These are phyloP conservation scores for Rotaria magnacalcarata DNA, from an alignment of 2,888 invertebrate species.

Conservation along the genomic window DNA sequence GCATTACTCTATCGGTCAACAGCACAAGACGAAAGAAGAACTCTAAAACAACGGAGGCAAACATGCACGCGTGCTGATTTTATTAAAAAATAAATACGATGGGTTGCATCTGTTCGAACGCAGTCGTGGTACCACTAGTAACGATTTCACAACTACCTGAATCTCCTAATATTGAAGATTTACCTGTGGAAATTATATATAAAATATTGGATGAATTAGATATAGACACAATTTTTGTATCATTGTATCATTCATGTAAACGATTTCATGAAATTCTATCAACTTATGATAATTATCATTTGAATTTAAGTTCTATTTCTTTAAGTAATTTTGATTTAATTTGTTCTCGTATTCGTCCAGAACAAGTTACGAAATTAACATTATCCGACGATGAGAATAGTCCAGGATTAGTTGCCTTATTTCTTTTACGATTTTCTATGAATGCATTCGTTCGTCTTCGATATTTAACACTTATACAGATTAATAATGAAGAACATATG, in stretches of 20 bases:
- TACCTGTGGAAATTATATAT: slow-evolving; percentile 5
- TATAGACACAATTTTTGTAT: not conserved
- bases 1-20: too few relatives aligned
- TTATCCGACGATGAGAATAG: not conserved
- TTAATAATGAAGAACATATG: not conserved
- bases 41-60: too few relatives aligned
- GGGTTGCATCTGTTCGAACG: too few relatives aligned
- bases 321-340: not conserved
- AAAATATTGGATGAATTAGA: not conserved
- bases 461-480: slow-evolving; percentile 4
- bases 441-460: not conserved
- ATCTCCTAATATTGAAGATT: not conserved
- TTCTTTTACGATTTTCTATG: not conserved
- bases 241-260: not conserved
- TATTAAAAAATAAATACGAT: too few relatives aligned
- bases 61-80: too few relatives aligned
- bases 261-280: not conserved
- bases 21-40: too few relatives aligned
- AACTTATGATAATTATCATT: not conserved
- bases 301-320: not conserved
- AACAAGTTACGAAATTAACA: not conserved
- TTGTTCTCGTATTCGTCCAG: not conserved
- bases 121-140: too few relatives aligned
- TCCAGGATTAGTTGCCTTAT: not conserved
- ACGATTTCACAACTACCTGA: too few relatives aligned